Conservation (phyloP, 2,888 invertebrate species). For the Lepidochrysops patricia region DNA sequence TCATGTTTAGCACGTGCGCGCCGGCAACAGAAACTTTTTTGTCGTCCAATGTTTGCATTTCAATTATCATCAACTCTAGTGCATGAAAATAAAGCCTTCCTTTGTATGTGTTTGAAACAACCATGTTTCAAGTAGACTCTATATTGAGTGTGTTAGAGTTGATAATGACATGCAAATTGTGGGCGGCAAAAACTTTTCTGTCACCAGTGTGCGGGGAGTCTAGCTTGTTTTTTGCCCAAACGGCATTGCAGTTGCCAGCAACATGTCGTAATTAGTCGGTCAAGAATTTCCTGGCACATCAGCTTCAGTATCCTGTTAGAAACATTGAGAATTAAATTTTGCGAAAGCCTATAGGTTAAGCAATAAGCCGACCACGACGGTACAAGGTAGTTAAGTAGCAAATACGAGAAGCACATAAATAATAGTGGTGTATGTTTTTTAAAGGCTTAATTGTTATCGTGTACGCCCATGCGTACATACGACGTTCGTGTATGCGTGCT, state of each 20-base stretch:
- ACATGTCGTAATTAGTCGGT: slow-evolving; percentile 23
- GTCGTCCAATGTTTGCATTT: no score
- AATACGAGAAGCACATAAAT: background rate
- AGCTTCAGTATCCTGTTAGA: slow-evolving; percentile 35
- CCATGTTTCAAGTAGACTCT: no score
- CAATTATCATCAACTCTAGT: no score
- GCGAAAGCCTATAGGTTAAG: background rate
- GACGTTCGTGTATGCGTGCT: background rate
- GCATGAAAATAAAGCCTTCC: no score
- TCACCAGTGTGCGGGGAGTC: no score
- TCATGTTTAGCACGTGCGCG: no score
- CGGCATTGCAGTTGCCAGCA: slow-evolving; percentile 21
- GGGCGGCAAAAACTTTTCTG: no score
- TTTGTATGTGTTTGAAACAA: no score
- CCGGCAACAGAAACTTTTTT: no score
- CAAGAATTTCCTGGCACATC: slow-evolving; percentile 29
- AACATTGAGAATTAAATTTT: slow-evolving; percentile 20
- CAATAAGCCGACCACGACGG: background rate
- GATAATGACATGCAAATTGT: no score
- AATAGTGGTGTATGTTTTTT: background rate
- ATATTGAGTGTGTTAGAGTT: no score
- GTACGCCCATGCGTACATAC: no score
- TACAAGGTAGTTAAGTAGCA: background rate
- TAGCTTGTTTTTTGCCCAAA: background rate
- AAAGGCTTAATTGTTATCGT: background rate